These are phyloP conservation scores for Meta bourneti DNA, from an alignment of 2,888 invertebrate genomes.

Conservation along the genomic window DNA sequence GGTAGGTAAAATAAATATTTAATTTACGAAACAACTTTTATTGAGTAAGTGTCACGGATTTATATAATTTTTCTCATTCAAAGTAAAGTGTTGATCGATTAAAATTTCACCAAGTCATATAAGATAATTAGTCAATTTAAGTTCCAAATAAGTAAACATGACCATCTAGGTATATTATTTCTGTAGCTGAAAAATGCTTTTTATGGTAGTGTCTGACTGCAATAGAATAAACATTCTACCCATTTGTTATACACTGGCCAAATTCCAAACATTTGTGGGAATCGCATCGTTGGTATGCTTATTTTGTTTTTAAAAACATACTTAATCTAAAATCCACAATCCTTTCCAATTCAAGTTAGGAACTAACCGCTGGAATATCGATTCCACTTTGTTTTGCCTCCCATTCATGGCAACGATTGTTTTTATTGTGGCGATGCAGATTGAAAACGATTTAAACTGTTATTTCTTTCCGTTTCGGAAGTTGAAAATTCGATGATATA, in stretches of 20 bases:
- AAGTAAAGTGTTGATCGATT: too few relatives aligned
- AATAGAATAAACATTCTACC: background rate
- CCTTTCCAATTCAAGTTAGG: background rate
- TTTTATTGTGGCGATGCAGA: background rate
- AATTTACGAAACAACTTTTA: too few relatives aligned
- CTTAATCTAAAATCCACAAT: background rate
- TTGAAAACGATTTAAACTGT: background rate
- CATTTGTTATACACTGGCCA: background rate
- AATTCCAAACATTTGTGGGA: background rate
- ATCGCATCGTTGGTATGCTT: background rate
- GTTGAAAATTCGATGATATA: background rate
- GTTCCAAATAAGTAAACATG: too few relatives aligned
- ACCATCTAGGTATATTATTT: too few relatives aligned
- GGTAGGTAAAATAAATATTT: too few relatives aligned
- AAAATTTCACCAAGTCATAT: too few relatives aligned
- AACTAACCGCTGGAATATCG: too few relatives aligned
- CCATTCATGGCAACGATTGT: background rate
- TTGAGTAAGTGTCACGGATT: too few relatives aligned
- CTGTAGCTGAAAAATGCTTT: too few relatives aligned
- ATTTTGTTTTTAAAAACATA: background rate
- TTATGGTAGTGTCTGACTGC: too few relatives aligned
- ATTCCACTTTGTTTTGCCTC: background rate
- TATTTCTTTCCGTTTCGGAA: background rate
- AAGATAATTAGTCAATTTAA: too few relatives aligned
- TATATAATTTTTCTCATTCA: too few relatives aligned